These are phyloP conservation scores for Heliothis subflexa DNA, from an alignment of 1,140 invertebrate genomes.

Conservation along the genomic window DNA sequence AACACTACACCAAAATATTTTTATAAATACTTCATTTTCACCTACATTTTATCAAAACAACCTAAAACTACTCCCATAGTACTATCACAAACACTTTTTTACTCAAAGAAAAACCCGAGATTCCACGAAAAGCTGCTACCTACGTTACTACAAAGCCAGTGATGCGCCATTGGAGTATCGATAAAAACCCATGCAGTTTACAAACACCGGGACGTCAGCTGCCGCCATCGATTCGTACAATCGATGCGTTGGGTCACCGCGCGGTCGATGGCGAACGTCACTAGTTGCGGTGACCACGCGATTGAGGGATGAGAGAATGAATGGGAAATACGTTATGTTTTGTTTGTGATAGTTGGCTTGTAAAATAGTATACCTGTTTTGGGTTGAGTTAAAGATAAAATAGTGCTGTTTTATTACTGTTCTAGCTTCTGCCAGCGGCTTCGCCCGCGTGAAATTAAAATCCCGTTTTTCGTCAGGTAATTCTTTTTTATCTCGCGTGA, in stretches of 20 bases:
- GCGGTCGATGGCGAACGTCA: slow-evolving; percentile 66
- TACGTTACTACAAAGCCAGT: slow-evolving; percentile 1
- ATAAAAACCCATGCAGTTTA: slow-evolving; percentile 58
- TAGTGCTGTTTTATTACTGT: no score
- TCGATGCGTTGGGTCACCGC: slow-evolving; percentile 65
- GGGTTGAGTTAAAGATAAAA: no score
- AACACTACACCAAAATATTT: no score
- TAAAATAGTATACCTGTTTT: not conserved
- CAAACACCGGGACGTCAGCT: slow-evolving; percentile 73
- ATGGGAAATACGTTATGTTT: not conserved
- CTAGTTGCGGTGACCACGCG: slow-evolving; percentile 40
- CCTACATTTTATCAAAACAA: no score
- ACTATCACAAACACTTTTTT: not conserved
- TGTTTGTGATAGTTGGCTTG: not conserved
- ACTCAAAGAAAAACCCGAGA: not conserved
- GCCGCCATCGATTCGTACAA: slow-evolving; percentile 72
- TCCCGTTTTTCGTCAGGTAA: no score
- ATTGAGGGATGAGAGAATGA: not conserved
- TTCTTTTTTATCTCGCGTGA: no score
- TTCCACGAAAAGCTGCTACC: not conserved
- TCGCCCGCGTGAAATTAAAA: no score
- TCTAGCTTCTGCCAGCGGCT: no score
- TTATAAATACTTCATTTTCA: no score
- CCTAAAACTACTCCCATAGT: not conserved
- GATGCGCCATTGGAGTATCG: slow-evolving; percentile 32